These are phyloP conservation scores for Callosobruchus maculatus DNA, from an alignment of 2,888 invertebrate genomes.

Conservation along the genomic window DNA sequence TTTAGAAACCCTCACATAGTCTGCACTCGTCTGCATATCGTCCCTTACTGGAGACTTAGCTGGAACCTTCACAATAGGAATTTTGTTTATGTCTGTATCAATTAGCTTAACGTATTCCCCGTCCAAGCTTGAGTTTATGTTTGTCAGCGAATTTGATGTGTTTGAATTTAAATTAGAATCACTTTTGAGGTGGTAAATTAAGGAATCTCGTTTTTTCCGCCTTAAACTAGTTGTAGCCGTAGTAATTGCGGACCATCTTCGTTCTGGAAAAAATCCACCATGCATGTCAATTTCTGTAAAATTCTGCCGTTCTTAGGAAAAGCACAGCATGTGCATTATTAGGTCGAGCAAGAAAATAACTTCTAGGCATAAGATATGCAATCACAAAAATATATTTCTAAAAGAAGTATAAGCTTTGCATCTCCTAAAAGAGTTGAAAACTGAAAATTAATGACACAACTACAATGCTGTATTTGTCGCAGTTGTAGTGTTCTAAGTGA, in stretches of 20 bases:
- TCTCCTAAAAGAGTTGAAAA: no score
- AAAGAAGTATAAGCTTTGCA: no score
- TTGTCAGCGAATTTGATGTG: background rate
- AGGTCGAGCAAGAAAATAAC: no score
- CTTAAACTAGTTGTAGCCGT: conserved; percentile 42
- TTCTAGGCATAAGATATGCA: no score
- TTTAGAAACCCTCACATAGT: conserved; percentile 70
- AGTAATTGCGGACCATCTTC: conserved; percentile 53
- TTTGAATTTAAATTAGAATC: background rate
- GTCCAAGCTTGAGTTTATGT: conserved; percentile 35
- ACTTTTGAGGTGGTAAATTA: conserved; percentile 21
- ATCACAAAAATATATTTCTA: no score
- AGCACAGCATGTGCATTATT: no score
- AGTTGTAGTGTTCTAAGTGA: no score
- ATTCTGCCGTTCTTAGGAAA: no score
- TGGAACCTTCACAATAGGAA: background rate
- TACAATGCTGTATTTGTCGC: no score
- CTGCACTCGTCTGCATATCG: conserved; percentile 36
- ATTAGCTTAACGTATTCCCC: background rate
- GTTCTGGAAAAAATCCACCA: background rate
- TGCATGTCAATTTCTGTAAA: no score
- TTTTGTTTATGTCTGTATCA: background rate
- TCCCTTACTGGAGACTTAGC: conserved; percentile 32
- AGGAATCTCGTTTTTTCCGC: conserved; percentile 38
- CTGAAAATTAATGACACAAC: no score